Conservation (phyloP, 1,140 invertebrate genomes). For the Formica selysi region DNA sequence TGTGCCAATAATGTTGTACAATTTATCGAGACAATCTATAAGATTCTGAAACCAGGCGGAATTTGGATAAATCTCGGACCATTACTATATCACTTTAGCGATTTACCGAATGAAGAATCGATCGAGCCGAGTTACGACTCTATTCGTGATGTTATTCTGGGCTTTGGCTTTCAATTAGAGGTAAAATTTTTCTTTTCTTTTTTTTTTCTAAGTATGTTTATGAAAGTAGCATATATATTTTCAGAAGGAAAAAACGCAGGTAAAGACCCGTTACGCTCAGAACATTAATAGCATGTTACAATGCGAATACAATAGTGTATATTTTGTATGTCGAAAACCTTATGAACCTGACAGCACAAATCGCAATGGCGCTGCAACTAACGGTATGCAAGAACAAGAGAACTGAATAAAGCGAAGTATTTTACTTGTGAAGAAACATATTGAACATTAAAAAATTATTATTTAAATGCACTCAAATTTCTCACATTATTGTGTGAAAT, state of each 20-base stretch:
- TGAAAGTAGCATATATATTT: conserved; percentile 52
- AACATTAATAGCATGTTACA: conserved; percentile 97
- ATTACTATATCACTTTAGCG: conserved; percentile 97
- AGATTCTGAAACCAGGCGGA: conserved; percentile 95
- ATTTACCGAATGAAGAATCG: conserved; percentile 95
- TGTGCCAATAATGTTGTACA: conserved; percentile 98
- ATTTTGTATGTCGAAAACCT: conserved; percentile 95
- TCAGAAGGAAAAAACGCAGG: conserved; percentile 92
- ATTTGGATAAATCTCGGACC: conserved; percentile 97
- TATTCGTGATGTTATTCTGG: conserved; percentile 92
- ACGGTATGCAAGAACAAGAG: conserved; percentile 79
- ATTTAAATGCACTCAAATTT: conserved; percentile 20
- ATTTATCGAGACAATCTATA: conserved; percentile 97
- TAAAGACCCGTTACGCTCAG: conserved; percentile 96
- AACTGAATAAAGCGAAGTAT: conserved; percentile 71
- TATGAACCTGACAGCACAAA: conserved; percentile 64
- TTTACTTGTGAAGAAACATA: conserved; percentile 64
- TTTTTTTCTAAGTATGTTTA: background rate
- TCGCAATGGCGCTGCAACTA: conserved; percentile 78
- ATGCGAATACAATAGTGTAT: conserved; percentile 96
- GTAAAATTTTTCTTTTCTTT: conserved; percentile 85
- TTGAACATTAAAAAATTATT: conserved; percentile 48
- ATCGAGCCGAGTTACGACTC: conserved; percentile 98
- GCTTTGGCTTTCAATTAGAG: conserved; percentile 95
- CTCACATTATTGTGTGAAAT: conserved; percentile 3